These are phyloP conservation scores for Tenrec ecaudatus DNA, from an alignment of 2,113 vertebrate species.

Conservation along the genomic window DNA sequence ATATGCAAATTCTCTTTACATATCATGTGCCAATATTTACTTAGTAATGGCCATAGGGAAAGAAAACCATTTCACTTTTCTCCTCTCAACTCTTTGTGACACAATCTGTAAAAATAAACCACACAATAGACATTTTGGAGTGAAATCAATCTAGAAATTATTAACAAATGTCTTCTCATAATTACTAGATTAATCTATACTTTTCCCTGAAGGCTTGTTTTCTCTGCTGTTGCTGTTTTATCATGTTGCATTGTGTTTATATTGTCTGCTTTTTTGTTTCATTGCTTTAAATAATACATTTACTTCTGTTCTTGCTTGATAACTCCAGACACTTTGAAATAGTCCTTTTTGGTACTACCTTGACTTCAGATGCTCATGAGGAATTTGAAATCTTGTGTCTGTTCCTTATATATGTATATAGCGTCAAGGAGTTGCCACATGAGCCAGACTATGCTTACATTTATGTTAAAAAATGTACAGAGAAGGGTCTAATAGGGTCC, in stretches of 20 bases:
- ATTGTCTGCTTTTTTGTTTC: neutral
- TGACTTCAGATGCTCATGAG: neutral
- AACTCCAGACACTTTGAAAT: neutral
- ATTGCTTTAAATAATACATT: neutral
- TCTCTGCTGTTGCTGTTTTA: neutral
- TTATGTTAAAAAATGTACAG: neutral
- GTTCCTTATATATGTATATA: neutral
- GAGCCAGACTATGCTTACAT: neutral
- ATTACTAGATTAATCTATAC: neutral
- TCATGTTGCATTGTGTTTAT: neutral
- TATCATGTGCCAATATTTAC: no score
- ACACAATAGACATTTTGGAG: neutral
- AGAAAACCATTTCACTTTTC: no score
- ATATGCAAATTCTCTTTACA: neutral
- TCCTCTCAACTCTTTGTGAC: no score
- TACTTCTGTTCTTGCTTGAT: neutral
- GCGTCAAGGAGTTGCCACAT: neutral
- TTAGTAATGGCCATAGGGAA: no score
- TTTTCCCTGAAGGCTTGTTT: neutral
- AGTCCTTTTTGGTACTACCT: neutral
- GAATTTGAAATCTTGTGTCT: neutral
- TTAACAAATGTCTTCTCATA: constrained; percentile 22
- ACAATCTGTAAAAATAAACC: constrained; percentile 4
- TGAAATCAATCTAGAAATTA: constrained; percentile 8
- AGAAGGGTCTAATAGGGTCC: neutral